Base-by-base conservation (phyloP, 2,888 invertebrate species). In the Bhutanitis thaidina region DNA sequence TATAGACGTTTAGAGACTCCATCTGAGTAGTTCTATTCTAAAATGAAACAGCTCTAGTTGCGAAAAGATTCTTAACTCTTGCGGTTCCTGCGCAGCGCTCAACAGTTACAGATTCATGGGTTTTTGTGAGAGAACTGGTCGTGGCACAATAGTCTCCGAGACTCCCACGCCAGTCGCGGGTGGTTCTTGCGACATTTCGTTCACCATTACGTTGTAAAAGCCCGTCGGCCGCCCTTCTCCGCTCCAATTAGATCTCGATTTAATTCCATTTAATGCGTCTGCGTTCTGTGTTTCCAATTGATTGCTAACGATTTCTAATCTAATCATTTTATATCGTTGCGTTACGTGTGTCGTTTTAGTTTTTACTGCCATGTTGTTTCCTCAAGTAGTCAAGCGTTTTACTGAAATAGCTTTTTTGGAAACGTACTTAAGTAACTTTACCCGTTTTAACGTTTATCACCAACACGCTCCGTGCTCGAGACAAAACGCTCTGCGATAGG, bases 91-190 rank as follows among this genome's bases (percentile, higher is more conserved):
- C 67, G 68, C 73, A 76, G 62, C 77, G 76, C 75, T 78, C 77
- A 71, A 74, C 72, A 75, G 74, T 70, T 69, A 67, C 66, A 68
- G 71, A 72, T 75, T 75, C 60, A 72, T 72, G 64, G 74, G 73
- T 73, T 65, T 68, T 69, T 77, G 69, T 78, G 82, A 85, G 86
- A 70, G 86, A 86, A 86, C 72, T 54, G 60, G 69, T 71, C 72
- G 69, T 62, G 68, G 70, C 70, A 86, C 85, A 84, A 86, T 86
- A 64, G 51, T 14, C 38, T 0, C 14, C 7, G 53, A 52, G 60
- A 60, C 67, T 87, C 86, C 69, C 87, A 85, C 87, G 85, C 80
- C 80, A 78, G 76, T 77, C 50, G 74, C 73, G 70, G 66, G 71
- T 68, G 77, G 74, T 74, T 75, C 82, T 87, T 87, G 79, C 86